Conservation (phyloP, 2,888 invertebrate genomes). For the Lochmaea capreae region DNA sequence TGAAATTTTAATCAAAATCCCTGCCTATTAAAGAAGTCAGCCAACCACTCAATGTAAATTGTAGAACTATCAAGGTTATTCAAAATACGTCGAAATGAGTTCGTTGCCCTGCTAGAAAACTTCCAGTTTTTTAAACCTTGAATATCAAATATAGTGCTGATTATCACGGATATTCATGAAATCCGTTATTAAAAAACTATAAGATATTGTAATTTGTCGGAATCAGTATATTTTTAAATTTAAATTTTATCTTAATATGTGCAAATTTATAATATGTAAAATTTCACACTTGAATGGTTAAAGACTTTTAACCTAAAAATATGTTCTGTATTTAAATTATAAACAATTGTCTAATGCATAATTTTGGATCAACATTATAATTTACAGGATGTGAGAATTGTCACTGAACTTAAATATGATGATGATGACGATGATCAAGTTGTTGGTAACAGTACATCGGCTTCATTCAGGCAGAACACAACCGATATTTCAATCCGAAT, state of each 20-base stretch:
- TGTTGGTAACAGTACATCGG: too few relatives aligned
- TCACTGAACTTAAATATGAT: too few relatives aligned
- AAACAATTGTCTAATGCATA: background rate
- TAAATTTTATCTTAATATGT: slow-evolving; percentile 33
- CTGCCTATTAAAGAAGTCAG: slow-evolving; percentile 3
- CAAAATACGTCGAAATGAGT: slow-evolving; percentile 19
- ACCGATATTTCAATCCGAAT: too few relatives aligned
- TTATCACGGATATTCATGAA: slow-evolving; percentile 25
- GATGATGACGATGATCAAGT: too few relatives aligned
- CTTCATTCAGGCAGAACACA: too few relatives aligned
- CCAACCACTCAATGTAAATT: slow-evolving; percentile 11
- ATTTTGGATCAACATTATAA: too few relatives aligned
- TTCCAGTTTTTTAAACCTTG: slow-evolving; percentile 23
- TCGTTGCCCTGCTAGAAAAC: slow-evolving; percentile 18
- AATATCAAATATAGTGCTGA: slow-evolving; percentile 16
- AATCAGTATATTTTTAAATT: slow-evolving; percentile 31
- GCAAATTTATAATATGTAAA: slow-evolving; percentile 28
- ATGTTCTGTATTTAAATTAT: slow-evolving; percentile 1
- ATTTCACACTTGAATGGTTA: slow-evolving; percentile 26
- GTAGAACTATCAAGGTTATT: slow-evolving; percentile 11
- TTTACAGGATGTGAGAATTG: too few relatives aligned
- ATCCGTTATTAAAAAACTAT: slow-evolving; percentile 30
- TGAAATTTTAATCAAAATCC: background rate
- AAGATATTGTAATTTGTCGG: slow-evolving; percentile 14
- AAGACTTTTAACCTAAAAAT: slow-evolving; percentile 34